Percentiles rank a stretch among this genome's conserved stretches.
Evolutionary conservation across 2,797 vertebrate species (phyloP).

Genomic region (Eidolon dupreanum): DNA sequence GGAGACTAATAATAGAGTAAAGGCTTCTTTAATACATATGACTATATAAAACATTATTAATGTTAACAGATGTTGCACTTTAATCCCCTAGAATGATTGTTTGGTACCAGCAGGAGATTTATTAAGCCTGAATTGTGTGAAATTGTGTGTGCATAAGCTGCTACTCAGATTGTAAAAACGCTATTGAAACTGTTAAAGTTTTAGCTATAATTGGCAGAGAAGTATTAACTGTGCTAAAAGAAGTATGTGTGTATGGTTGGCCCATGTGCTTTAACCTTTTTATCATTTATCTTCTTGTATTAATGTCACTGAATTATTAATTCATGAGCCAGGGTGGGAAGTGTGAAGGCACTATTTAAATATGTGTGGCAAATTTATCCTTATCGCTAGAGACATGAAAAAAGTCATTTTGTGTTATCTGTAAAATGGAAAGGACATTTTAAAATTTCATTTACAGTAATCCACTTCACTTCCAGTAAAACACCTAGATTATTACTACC

Average conservation of each 20-base stretch:
- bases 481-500: constrained; percentile 94
- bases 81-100: constrained; percentile 89
- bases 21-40: constrained; percentile 83
- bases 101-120: constrained; percentile 89
- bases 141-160: constrained; percentile 88
- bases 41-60: constrained; percentile 86
- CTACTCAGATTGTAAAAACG: constrained; percentile 88
- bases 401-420: constrained; percentile 97
- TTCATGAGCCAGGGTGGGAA: constrained; percentile 91
- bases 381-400: constrained; percentile 95
- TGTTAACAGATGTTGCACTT: constrained; percentile 88
- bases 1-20: constrained; percentile 77
- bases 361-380: constrained; percentile 91
- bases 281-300: constrained; percentile 97
- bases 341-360: constrained; percentile 94
- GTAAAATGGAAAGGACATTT: constrained; percentile 95
- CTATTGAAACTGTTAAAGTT: constrained; percentile 88
- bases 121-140: constrained; percentile 89
- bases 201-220: constrained; percentile 92
- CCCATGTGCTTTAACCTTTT: constrained; percentile 91
- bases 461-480: constrained; percentile 95
- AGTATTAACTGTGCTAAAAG: constrained; percentile 91
- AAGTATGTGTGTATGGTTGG: constrained; percentile 91
- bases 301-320: constrained; percentile 98
- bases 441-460: constrained; percentile 95